phyloP scores from a whole-genome alignment of 2,113 vertebrate genomes.

The Neogobius melanostomus region DNA sequence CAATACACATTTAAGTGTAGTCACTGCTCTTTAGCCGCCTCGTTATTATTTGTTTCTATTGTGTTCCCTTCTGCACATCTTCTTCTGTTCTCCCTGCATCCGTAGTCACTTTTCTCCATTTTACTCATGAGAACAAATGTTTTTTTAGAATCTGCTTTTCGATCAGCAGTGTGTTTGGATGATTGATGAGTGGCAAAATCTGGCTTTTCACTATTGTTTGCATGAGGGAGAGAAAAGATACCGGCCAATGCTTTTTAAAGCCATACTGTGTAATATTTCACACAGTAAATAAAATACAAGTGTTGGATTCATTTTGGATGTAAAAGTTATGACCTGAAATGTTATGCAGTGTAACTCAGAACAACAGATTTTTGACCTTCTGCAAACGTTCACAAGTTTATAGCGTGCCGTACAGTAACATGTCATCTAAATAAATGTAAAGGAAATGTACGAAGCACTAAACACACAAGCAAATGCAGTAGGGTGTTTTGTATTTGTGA shows the following conservation, averaged over 20 bases:
- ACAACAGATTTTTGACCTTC: no score
- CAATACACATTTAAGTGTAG: slow-evolving; percentile 10
- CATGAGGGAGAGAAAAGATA: neutral
- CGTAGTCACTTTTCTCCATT: neutral
- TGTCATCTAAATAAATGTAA: no score
- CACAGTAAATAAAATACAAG: no score
- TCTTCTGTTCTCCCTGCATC: neutral
- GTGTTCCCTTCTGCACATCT: neutral
- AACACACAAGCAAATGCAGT: no score
- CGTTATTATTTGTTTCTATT: neutral
- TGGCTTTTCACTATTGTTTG: neutral
- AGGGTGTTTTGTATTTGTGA: no score
- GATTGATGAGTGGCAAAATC: neutral
- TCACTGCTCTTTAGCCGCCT: neutral
- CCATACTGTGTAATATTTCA: neutral
- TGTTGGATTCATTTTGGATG: no score
- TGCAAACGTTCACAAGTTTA: no score
- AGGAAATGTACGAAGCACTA: no score
- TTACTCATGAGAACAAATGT: neutral
- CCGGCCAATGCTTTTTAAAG: neutral
- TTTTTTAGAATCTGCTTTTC: neutral
- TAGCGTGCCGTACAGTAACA: no score
- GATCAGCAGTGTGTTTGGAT: neutral
- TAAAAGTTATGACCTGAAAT: no score
- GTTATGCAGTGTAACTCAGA: no score